Percentiles rank a stretch among this genome's conserved stretches.
Evolutionary conservation across 2,113 vertebrate genomes (phyloP).

Genomic region (Plotosus lineatus): DNA sequence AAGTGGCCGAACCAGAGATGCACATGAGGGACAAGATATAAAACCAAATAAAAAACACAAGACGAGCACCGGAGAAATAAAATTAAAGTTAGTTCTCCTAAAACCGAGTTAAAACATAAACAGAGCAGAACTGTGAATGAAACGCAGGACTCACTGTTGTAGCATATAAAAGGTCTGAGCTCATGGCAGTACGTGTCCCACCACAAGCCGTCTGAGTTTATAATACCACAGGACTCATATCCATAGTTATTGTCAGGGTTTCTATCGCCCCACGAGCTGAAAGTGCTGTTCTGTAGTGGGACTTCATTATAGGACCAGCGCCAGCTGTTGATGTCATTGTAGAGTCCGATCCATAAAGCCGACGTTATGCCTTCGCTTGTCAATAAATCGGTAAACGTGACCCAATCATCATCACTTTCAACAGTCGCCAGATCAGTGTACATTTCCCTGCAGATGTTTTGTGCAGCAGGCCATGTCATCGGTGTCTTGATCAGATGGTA

Average conservation of each 20-base stretch:
- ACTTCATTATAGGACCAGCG: conserved; percentile 27
- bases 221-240: background rate
- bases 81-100: background rate
- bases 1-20: too few relatives aligned
- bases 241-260: conserved; percentile 10
- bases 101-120: too few relatives aligned
- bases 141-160: conserved; percentile 13
- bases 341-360: conserved; percentile 36
- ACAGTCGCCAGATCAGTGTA: conserved; percentile 32
- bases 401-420: background rate
- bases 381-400: background rate
- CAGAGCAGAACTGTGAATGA: background rate
- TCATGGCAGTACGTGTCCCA: conserved; percentile 2
- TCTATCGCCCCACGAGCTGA: background rate
- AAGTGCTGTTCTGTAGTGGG: background rate
- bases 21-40: too few relatives aligned
- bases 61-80: background rate
- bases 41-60: background rate
- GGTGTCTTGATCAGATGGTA: conserved; percentile 6
- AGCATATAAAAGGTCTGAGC: conserved; percentile 3
- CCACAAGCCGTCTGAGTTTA: background rate
- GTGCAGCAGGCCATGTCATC: background rate
- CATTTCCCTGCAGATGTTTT: conserved; percentile 11
- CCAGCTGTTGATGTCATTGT: conserved; percentile 20
- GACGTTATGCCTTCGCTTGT: background rate